Base-by-base conservation (phyloP, 2,113 vertebrate genomes). In the Bambusicola thoracicus region DNA sequence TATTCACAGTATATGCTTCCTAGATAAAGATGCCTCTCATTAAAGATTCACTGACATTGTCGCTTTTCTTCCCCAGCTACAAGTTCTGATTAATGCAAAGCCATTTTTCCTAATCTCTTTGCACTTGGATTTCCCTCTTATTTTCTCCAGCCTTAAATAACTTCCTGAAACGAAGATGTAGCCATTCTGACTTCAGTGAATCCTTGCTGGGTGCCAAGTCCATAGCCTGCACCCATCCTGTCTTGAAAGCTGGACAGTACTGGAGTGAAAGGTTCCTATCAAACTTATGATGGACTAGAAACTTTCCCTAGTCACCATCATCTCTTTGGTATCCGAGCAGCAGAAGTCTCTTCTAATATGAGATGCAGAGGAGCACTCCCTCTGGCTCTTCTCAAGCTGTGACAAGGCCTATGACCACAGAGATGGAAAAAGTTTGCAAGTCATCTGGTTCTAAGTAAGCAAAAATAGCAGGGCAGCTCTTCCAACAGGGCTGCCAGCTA, bases 401-500 rank as follows among this genome's bases (percentile, higher is more conserved):
- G 82, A 91, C 87, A 88, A 34, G 66, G 66, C 84, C 77, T 65
- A 2, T 67, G 87, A 81, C 68, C 92, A 74, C 79, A 51, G 79
- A 81, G 85, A 91, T 51, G 85, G 94, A 94, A 95, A 80, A 96
- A 93, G 72, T 89, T 89, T 90, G 79, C 67, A 73, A 80, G 89
- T 29, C 0, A 0, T 92, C 82, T 77, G 66, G 75, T 74, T 85
- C 55, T 32, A 90, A 85, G 79, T 43, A 94, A 32, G 79, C 85
- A 83, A 85, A 96, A 96, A 90, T 49, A 91, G 82, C 79, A 94
- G 79, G 67, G 55, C 59, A 90, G 59, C 59, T 87, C 14, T 74
- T 82, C 44, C 74, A 32, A 34, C 59, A 69, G 49, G 29, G 29
- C 89, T 77, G 79, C 44, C 72, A 87, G 68, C 68, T 69, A 77